These are phyloP conservation scores for Bombus terrestris DNA, from an alignment of 1,140 invertebrate genomes.

Conservation along the genomic window DNA sequence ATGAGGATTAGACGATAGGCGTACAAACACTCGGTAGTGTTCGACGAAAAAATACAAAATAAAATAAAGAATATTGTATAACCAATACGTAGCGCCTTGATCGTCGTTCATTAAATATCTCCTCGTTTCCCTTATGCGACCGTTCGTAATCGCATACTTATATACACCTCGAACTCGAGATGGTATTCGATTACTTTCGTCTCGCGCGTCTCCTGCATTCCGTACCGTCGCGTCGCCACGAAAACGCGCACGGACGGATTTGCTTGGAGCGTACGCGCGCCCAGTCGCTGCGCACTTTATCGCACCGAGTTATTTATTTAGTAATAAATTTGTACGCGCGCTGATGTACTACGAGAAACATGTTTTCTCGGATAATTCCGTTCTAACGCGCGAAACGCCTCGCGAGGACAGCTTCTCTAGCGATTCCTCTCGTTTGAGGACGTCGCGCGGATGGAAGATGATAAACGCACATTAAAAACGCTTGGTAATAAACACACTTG, in stretches of 20 bases:
- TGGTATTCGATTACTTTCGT: conserved; percentile 68
- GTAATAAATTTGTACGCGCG: conserved; percentile 61
- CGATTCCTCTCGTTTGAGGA: neutral
- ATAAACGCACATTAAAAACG: conserved; percentile 57
- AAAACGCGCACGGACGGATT: conserved; percentile 12
- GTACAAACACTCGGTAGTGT: conserved; percentile 26
- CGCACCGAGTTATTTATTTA: conserved; percentile 60
- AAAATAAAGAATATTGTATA: conserved; percentile 69
- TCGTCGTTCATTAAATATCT: conserved; percentile 65
- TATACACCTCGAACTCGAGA: conserved; percentile 54
- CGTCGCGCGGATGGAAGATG: conserved; percentile 37
- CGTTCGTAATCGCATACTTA: conserved; percentile 11
- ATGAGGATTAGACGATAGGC: conserved; percentile 22
- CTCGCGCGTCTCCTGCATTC: conserved; percentile 60
- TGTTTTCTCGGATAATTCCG: conserved; percentile 58
- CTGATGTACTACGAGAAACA: conserved; percentile 62
- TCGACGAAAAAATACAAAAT: conserved; percentile 50
- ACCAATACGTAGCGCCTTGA: conserved; percentile 48
- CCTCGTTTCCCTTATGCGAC: conserved; percentile 50
- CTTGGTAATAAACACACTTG: conserved; percentile 37
- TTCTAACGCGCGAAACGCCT: conserved; percentile 42
- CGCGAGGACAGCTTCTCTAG: neutral
- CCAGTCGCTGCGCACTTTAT: conserved; percentile 27
- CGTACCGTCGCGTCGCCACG: conserved; percentile 22
- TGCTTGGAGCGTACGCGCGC: neutral